These are phyloP conservation scores for Malurus alboscapulatus DNA, from an alignment of 2,113 vertebrate species.

Conservation along the genomic window DNA sequence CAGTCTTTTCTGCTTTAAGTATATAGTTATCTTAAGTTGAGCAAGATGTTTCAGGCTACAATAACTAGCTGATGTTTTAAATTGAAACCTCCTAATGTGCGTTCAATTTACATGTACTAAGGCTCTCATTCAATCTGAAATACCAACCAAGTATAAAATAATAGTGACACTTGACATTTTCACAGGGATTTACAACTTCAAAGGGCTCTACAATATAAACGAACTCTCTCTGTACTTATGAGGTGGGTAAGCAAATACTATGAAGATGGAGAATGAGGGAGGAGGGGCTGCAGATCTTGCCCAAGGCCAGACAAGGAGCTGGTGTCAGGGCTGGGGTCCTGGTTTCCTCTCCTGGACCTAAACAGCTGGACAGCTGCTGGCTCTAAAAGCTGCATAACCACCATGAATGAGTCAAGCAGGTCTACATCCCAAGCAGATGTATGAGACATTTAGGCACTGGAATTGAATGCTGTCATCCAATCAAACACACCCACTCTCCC, in stretches of 20 bases:
- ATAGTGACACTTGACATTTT: slow-evolving; percentile 67
- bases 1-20: slow-evolving; percentile 50
- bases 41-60: slow-evolving; percentile 65
- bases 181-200: slow-evolving; percentile 46
- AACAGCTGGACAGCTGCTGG: background rate
- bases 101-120: slow-evolving; percentile 60
- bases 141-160: slow-evolving; percentile 45
- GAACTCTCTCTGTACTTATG: background rate
- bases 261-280: background rate
- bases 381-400: background rate
- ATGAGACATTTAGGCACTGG: background rate
- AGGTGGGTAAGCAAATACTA: slow-evolving; percentile 25
- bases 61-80: slow-evolving; percentile 57
- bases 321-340: background rate
- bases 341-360: background rate
- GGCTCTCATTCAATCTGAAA: slow-evolving; percentile 49
- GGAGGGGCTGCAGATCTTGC: background rate
- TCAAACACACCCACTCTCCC: background rate
- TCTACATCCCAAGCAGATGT: background rate
- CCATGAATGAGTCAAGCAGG: rapidly evolving
- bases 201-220: slow-evolving; percentile 43
- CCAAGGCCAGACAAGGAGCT: background rate
- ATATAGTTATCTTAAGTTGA: slow-evolving; percentile 60
- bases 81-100: slow-evolving; percentile 58
- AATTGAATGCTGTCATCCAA: background rate